These are phyloP conservation scores for Columba guinea DNA, from an alignment of 2,797 vertebrate genomes.

Conservation along the genomic window DNA sequence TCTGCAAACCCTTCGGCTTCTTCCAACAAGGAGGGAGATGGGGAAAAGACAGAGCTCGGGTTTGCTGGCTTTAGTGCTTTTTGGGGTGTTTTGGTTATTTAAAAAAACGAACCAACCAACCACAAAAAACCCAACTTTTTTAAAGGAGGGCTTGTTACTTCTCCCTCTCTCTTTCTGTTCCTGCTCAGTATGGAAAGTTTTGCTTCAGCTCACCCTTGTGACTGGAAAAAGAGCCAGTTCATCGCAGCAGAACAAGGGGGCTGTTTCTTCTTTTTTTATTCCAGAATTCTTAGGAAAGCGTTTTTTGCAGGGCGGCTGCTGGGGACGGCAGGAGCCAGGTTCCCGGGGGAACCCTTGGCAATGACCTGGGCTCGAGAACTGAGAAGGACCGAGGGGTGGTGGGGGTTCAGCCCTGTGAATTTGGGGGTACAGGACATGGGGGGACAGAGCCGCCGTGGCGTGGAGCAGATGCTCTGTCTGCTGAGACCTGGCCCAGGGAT, in stretches of 20 bases:
- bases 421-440: background rate
- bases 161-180: slow-evolving; percentile 6
- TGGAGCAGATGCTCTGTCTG: background rate
- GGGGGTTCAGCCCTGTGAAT: background rate
- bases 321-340: background rate
- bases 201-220: slow-evolving; percentile 73
- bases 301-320: background rate
- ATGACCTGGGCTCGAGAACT: background rate
- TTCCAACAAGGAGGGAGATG: background rate
- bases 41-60: accelerated
- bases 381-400: background rate
- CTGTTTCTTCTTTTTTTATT: slow-evolving; percentile 27
- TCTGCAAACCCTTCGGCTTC: background rate
- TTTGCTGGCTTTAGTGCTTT: background rate
- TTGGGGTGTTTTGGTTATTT: background rate
- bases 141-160: background rate
- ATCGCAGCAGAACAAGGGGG: slow-evolving; percentile 51
- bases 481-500: background rate
- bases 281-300: slow-evolving; percentile 33
- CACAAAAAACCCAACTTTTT: background rate
- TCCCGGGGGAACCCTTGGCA: background rate
- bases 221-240: slow-evolving; percentile 75
- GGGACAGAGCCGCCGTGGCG: accelerated
- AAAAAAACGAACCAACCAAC: background rate
- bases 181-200: slow-evolving; percentile 70